A percentile compares a stretch with the other conserved stretches of the same genome.
These are phyloP conservation scores for Aramus guarauna DNA, from an alignment of 2,113 vertebrate genomes.

Conservation along the genomic window DNA sequence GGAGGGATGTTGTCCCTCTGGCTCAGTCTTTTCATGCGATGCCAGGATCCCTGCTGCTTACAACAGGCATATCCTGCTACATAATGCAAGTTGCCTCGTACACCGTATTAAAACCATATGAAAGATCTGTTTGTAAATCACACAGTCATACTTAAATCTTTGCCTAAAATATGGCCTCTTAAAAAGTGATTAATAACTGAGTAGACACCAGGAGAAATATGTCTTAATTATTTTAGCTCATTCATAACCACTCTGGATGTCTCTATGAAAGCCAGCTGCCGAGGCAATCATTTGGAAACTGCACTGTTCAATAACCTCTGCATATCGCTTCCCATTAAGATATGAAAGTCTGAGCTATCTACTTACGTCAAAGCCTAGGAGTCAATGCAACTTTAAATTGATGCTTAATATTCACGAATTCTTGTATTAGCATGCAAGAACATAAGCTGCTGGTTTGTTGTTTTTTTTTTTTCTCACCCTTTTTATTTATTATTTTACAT, in stretches of 20 bases:
- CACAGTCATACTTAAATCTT: background rate
- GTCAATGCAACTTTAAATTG: constrained; percentile 55
- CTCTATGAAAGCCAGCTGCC: constrained; percentile 63
- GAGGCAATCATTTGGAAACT: constrained; percentile 63
- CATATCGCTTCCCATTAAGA: constrained; percentile 4
- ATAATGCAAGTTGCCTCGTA: background rate
- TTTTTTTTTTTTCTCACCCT: fast-evolving
- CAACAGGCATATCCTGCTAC: background rate
- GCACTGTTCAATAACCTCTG: constrained; percentile 13
- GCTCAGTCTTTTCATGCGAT: background rate
- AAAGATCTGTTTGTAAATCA: constrained; percentile 6
- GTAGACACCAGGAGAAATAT: constrained; percentile 40
- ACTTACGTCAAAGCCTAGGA: constrained; percentile 1
- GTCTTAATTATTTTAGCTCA: constrained; percentile 66
- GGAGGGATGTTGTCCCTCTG: background rate
- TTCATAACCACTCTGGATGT: constrained; percentile 55
- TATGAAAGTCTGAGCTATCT: constrained; percentile 42
- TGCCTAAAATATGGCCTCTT: constrained; percentile 41
- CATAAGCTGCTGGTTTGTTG: constrained; percentile 34
- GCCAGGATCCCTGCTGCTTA: background rate
- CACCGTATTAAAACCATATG: background rate
- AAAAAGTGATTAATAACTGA: constrained; percentile 34
- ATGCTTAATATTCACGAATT: constrained; percentile 65
- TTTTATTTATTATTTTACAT: constrained; percentile 42
- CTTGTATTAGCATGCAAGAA: constrained; percentile 66